Percentiles rank a stretch among this genome's conserved stretches.
phyloP scores from a whole-genome alignment of 2,797 vertebrate species.

The Cirrhinus mrigala region DNA sequence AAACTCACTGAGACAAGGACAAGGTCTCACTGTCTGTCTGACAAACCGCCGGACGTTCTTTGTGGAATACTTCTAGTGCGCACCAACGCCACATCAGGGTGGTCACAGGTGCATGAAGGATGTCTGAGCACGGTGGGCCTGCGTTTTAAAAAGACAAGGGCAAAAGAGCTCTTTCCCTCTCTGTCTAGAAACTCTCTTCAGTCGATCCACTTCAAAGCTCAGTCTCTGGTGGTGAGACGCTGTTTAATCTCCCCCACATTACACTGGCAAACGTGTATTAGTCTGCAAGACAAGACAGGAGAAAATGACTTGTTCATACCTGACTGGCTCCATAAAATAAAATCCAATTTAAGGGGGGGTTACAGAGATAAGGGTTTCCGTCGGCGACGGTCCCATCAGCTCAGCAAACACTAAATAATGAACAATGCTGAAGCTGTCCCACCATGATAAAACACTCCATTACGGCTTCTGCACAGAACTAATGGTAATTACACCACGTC shows the following conservation, averaged over 20 bases:
- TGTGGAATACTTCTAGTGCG: not conserved
- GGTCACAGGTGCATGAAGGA: conserved; percentile 32
- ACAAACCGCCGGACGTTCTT: not conserved
- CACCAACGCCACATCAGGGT: not conserved
- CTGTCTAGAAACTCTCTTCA: conserved; percentile 27
- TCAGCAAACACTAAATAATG: conserved; percentile 98
- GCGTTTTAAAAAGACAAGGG: conserved; percentile 35
- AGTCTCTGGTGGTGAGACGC: conserved; percentile 58
- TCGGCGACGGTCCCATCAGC: conserved; percentile 83
- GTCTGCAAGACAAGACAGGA: conserved; percentile 81
- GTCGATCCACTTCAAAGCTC: conserved; percentile 61
- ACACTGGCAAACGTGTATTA: conserved; percentile 76
- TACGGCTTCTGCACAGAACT: conserved; percentile 87
- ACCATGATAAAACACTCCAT: conserved; percentile 91
- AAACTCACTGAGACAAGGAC: conserved; percentile 26
- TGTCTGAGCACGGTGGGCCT: not conserved
- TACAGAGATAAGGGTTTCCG: conserved; percentile 84
- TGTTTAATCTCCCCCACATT: conserved; percentile 75
- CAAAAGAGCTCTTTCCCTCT: conserved; percentile 33
- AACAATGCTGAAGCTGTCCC: conserved; percentile 88
- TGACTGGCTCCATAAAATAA: conserved; percentile 92
- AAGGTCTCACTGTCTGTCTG: conserved; percentile 7
- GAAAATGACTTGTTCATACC: conserved; percentile 96
- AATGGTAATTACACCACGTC: conserved; percentile 94
- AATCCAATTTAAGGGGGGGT: conserved; percentile 90